phyloP scores from a whole-genome alignment of 2,888 invertebrate genomes.

The Cactoblastis cactorum region DNA sequence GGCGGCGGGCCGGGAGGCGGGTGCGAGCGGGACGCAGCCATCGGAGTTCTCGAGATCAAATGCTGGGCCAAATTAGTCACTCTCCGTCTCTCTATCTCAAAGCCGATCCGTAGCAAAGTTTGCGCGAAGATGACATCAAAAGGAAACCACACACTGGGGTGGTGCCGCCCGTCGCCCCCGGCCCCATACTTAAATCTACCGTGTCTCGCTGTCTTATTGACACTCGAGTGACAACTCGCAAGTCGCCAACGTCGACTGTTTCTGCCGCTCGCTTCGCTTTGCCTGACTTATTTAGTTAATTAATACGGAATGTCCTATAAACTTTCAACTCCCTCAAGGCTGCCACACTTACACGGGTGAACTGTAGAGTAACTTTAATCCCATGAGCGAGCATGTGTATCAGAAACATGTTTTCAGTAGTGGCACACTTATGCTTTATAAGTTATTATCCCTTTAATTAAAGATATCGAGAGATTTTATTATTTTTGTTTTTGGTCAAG shows the following conservation, averaged over 20 bases:
- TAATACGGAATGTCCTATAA: slow-evolving; percentile 77
- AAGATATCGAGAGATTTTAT: slow-evolving; percentile 41
- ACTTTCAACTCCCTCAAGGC: slow-evolving; percentile 68
- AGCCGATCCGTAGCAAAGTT: slow-evolving; percentile 80
- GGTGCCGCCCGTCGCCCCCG: slow-evolving; percentile 55
- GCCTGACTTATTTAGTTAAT: slow-evolving; percentile 77
- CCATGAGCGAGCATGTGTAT: slow-evolving; percentile 49
- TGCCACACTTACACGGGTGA: slow-evolving; percentile 55
- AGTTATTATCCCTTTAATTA: slow-evolving; percentile 57
- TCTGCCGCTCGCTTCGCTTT: slow-evolving; percentile 60
- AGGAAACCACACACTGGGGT: slow-evolving; percentile 79
- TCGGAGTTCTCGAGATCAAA: slow-evolving; percentile 76
- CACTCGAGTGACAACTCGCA: slow-evolving; percentile 75
- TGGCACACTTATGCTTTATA: slow-evolving; percentile 29
- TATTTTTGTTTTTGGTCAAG: no score
- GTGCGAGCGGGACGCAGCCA: slow-evolving; percentile 69
- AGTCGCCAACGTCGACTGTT: slow-evolving; percentile 64
- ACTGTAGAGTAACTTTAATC: slow-evolving; percentile 67
- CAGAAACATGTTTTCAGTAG: slow-evolving; percentile 27
- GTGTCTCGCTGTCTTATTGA: slow-evolving; percentile 76
- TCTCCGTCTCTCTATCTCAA: slow-evolving; percentile 80
- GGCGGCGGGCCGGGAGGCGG: slow-evolving; percentile 55
- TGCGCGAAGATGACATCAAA: slow-evolving; percentile 80
- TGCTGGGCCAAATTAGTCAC: slow-evolving; percentile 80
- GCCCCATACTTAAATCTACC: slow-evolving; percentile 73